phyloP scores from a whole-genome alignment of 2,888 invertebrate species.

The Gymnoscelis rufifasciata region DNA sequence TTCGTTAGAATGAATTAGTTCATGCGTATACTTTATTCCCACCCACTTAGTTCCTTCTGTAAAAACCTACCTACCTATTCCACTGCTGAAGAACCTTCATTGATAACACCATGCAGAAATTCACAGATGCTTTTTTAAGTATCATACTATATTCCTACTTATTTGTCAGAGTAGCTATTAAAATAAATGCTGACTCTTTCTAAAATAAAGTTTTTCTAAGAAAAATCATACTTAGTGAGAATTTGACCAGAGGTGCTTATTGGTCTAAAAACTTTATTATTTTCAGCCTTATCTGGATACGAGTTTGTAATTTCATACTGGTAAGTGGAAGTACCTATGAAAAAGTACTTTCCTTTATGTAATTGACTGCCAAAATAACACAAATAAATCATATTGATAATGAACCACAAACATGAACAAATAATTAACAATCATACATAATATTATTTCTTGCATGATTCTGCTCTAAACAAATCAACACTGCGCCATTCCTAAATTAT shows the following conservation, averaged over 20 bases:
- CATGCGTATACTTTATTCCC: too few relatives aligned
- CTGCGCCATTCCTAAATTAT: not conserved
- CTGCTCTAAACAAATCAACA: not conserved
- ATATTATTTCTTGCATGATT: conserved; percentile 13
- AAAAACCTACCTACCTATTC: too few relatives aligned
- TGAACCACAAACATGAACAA: not conserved
- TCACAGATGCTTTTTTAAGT: too few relatives aligned
- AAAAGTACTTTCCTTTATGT: conserved; percentile 60
- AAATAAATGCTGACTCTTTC: too few relatives aligned
- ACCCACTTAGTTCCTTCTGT: too few relatives aligned
- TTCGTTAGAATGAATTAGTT: too few relatives aligned
- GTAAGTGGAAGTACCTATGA: conserved; percentile 72
- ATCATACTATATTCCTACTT: too few relatives aligned
- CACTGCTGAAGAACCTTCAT: too few relatives aligned
- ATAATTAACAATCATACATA: not conserved
- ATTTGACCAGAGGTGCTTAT: conserved; percentile 37
- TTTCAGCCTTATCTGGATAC: conserved; percentile 76
- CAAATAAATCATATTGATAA: conserved; percentile 2
- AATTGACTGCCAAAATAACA: conserved; percentile 47
- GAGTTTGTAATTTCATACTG: conserved; percentile 66
- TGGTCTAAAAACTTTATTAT: conserved; percentile 72
- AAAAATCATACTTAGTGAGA: conserved; percentile 17
- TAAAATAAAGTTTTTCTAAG: too few relatives aligned
- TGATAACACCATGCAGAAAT: too few relatives aligned
- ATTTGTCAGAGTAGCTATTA: too few relatives aligned